phyloP scores from a whole-genome alignment of 2,888 invertebrate species.

The Volucella inflata region DNA sequence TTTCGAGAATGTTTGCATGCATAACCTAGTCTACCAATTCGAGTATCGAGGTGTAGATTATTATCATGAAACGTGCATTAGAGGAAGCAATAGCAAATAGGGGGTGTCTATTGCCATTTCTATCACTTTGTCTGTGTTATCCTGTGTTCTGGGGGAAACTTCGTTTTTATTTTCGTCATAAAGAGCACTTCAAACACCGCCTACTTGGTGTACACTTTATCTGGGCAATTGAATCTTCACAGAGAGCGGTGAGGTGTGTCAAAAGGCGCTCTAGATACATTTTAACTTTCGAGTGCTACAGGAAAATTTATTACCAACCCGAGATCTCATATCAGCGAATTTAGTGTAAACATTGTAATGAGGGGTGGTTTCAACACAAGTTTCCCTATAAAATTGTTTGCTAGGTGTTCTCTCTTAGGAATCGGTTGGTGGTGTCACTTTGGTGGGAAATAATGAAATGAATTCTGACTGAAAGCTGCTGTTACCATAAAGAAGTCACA shows the following conservation, averaged over 20 bases:
- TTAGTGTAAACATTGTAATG: slow-evolving; percentile 16
- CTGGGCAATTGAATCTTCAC: slow-evolving; percentile 47
- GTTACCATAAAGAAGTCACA: no score
- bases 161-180: no score
- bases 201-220: slow-evolving; percentile 28
- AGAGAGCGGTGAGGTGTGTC: no score
- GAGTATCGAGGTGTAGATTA: slow-evolving; percentile 35
- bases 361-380: background rate
- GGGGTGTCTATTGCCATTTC: background rate
- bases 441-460: no score
- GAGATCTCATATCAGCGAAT: slow-evolving; percentile 36
- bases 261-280: background rate
- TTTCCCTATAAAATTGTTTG: slow-evolving; percentile 12
- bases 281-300: slow-evolving; percentile 30
- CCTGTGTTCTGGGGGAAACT: no score
- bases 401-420: background rate
- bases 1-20: slow-evolving; percentile 1
- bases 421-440: no score
- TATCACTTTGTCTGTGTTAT: background rate
- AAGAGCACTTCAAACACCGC: slow-evolving; percentile 20
- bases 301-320: slow-evolving; percentile 43
- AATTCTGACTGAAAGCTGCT: no score
- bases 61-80: slow-evolving; percentile 22
- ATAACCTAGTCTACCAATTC: slow-evolving; percentile 15
- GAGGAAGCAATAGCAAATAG: background rate